Evolutionary conservation across 2,797 vertebrate species (phyloP), one percentile per base, ranked within the genome.

Genomic region (Allobates femoralis): DNA sequence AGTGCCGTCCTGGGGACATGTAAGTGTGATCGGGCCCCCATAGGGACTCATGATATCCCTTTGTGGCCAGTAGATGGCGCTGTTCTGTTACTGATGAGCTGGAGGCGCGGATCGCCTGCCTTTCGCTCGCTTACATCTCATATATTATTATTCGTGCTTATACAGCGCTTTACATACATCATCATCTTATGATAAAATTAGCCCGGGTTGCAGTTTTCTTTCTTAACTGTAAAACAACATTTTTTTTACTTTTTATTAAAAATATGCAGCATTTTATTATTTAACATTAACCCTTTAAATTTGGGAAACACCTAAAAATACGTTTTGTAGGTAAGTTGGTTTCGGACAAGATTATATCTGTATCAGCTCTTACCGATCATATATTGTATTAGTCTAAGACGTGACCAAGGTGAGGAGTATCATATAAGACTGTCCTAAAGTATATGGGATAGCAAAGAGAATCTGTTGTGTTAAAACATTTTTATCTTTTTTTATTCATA

Each of bases 1-100:
- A 84, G 73, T 76, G 56, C 83, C 21, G 37, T 84, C 73, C 71
- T 84, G 71, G 73, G 83, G 69, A 64, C 66, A 37, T 64, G 73
- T 51, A 77, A 30, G 71, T 84, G 83, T 77, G 83, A 84, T 84
- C 41, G 51, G 41, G 58, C 83, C 78, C 76, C 84, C 75, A 56
- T 16, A 69, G 73, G 51, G n/a, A 18, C 66, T 34, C 21, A 58
- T 51, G 28, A 71, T 73, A 73, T 86, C 12, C 5, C 4, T 18
- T 4, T 81, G n/a, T 32, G 60, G n/a, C 85, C 85, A 87, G 46
- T 28, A 87, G 85, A 50, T 87, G 77, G 67, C 67, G 51, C 53
- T 80, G 66, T 80, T 71, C 50, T n/a, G 76, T 84, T 84, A 41
- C 18, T 73, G 32, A 69, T 75, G 30, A 81, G 46, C 14, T n/a